Conservation (phyloP, 2,888 invertebrate species). For the Aphidius colemani region DNA sequence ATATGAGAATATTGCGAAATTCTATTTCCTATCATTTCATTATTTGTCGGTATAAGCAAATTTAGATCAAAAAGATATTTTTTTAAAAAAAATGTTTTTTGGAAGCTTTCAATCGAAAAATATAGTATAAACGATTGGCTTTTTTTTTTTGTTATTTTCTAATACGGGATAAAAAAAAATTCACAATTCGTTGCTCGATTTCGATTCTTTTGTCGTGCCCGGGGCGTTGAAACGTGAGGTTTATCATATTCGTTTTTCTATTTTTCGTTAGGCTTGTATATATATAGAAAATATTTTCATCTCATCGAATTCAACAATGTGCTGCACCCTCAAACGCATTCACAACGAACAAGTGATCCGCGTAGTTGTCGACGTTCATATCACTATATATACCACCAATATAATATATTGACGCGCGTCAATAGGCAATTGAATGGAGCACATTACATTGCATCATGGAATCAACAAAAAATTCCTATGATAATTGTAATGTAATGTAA, state of each 20-base stretch:
- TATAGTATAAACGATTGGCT: slow-evolving; percentile 17
- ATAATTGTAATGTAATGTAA: no score
- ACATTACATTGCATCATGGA: no score
- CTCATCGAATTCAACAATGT: slow-evolving; percentile 4
- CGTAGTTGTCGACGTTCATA: no score
- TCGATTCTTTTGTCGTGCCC: slow-evolving; percentile 24
- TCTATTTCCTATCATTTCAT: not conserved
- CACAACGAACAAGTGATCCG: no score
- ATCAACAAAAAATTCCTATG: no score
- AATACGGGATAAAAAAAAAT: slow-evolving; percentile 2
- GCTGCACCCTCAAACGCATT: not conserved
- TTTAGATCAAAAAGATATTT: slow-evolving; percentile 17
- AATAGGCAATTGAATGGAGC: no score
- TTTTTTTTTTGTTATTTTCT: not conserved
- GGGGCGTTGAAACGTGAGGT: slow-evolving; percentile 16
- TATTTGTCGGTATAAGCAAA: not conserved
- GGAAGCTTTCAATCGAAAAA: slow-evolving; percentile 22
- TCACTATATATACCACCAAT: no score
- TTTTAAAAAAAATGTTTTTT: slow-evolving; percentile 9
- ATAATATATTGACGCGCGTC: no score
- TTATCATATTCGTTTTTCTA: slow-evolving; percentile 6
- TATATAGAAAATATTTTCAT: slow-evolving; percentile 18
- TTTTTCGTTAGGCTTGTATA: not conserved
- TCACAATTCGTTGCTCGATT: slow-evolving; percentile 27
- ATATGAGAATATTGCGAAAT: not conserved